phyloP scores from a whole-genome alignment of 1,140 invertebrate genomes.

The Ericerus pela region DNA sequence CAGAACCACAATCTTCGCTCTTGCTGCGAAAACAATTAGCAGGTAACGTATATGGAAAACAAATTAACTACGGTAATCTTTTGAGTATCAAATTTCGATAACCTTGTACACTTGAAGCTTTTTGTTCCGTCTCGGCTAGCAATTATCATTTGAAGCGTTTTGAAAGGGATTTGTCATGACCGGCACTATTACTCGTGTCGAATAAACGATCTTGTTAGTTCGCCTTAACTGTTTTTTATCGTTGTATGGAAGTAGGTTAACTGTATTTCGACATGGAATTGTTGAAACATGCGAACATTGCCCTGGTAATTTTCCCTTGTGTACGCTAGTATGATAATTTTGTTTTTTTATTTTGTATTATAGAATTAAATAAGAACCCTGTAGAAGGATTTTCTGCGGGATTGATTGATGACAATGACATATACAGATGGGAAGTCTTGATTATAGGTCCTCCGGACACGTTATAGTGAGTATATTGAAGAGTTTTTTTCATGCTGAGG shows the following conservation, averaged over 20 bases:
- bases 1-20: constrained; percentile 86
- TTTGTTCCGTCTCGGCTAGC: no score
- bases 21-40: constrained; percentile 87
- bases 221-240: background rate
- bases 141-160: no score
- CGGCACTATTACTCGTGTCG: background rate
- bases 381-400: constrained; percentile 99
- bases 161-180: background rate
- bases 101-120: background rate
- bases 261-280: no score
- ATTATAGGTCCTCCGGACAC: constrained; percentile 99
- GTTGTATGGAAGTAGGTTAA: background rate
- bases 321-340: background rate
- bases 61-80: background rate
- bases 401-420: constrained; percentile 97
- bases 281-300: no score
- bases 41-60: constrained; percentile 40
- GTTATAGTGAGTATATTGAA: constrained; percentile 65
- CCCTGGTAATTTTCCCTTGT: no score
- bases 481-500: background rate
- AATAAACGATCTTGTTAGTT: background rate
- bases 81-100: background rate
- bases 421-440: constrained; percentile 98
- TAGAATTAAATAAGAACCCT: constrained; percentile 96
- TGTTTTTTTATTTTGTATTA: constrained; percentile 32